Base-by-base conservation (phyloP, 2,888 invertebrate species). In the Notodonta dromedarius region DNA sequence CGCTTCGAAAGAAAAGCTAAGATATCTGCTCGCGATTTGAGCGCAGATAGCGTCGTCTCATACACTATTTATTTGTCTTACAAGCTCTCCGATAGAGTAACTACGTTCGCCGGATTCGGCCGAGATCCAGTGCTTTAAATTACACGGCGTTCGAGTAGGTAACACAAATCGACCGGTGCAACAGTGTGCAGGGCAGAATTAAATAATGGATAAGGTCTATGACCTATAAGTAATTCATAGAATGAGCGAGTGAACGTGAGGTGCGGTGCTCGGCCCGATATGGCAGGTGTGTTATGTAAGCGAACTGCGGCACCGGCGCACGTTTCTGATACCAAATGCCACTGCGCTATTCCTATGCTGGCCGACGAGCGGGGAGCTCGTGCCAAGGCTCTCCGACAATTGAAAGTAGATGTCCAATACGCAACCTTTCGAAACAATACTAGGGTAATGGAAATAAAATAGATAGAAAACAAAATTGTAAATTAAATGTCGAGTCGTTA, bases 271-370 rank as follows among this genome's bases (percentile, higher is more conserved):
- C 83, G 73, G 86, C 88, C 88, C 83, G 90, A 92, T 92, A 93
- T 89, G 93, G 93, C 93, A 93, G 93, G 93, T 93, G 92, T 84
- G 91, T 93, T 93, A 92, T 91, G 92, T 92, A 93, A 93, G 86
- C 86, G 81, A 77, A 74, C 79, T 77, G 82, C 82, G 71, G 77
- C 75, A 87, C 87, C 79, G 70, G 77, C 80, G 78, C 80, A 81
- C 71, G 76, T 72, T 73, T 75, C 63, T 72, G 79, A 82, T 79
- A 86, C 86, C 84, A 89, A 91, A 91, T 91, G 88, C 88, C 88
- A 89, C 83, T 75, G 84, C 79, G 83, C 86, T 87, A 85, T 84
- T 86, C 87, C 86, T 83, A 84, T 82, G 85, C 83, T 83, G 81
- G 83, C 80, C 79, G 78, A 71, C 74, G 74, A 69, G 73, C 69